Conservation (phyloP, 2,113 vertebrate species). For the Myiozetetes cayanensis region DNA sequence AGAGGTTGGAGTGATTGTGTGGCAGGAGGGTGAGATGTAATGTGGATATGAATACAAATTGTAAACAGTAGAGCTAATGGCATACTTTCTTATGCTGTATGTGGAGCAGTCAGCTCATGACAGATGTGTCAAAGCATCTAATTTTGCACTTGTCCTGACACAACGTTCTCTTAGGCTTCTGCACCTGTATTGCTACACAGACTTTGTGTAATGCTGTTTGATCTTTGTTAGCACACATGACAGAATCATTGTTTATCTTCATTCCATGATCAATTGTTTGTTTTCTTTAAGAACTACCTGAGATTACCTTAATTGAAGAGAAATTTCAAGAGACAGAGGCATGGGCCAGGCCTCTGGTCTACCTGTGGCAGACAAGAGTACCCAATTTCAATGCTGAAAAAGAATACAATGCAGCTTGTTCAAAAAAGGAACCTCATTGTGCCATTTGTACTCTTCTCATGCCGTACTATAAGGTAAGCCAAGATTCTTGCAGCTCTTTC, state of each 20-base stretch:
- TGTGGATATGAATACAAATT: neutral
- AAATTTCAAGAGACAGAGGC: constrained; percentile 83
- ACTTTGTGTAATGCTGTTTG: neutral
- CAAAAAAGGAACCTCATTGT: constrained; percentile 83
- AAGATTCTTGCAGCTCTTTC: neutral
- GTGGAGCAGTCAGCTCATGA: neutral
- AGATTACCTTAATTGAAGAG: constrained; percentile 76
- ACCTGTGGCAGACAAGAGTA: constrained; percentile 88
- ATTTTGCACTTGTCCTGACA: neutral
- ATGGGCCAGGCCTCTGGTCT: constrained; percentile 90
- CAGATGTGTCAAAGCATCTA: neutral
- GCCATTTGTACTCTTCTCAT: constrained; percentile 94
- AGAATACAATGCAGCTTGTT: constrained; percentile 85
- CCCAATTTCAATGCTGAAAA: constrained; percentile 87
- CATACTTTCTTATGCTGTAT: neutral
- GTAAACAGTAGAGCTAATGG: neutral
- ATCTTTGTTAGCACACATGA: neutral
- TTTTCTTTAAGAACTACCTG: constrained; percentile 78
- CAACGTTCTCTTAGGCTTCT: neutral
- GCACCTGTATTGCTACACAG: neutral
- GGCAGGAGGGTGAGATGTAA: neutral
- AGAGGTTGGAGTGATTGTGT: neutral
- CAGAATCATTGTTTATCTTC: neutral
- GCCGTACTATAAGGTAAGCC: constrained; percentile 91
- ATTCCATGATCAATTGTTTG: neutral